Conservation (phyloP, 2,888 invertebrate genomes). For the Callosobruchus maculatus region DNA sequence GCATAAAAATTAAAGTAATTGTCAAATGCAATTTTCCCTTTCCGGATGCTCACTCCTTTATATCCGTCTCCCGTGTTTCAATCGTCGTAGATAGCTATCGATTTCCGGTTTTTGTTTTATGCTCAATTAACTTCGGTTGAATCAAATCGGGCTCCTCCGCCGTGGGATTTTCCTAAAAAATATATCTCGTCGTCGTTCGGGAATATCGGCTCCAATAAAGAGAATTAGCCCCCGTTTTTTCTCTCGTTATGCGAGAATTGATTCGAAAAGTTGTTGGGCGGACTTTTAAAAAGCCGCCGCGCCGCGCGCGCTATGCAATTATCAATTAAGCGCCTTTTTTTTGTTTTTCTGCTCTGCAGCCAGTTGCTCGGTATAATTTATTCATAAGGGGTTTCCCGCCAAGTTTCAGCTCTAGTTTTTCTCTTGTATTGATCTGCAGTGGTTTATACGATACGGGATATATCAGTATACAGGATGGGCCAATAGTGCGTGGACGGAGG, state of each 20-base stretch:
- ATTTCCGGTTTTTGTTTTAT: slow-evolving; percentile 3
- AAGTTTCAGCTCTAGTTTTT: neutral
- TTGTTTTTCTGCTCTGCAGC: neutral
- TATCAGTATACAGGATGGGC: neutral
- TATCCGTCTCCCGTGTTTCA: slow-evolving; percentile 1
- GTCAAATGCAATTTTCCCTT: slow-evolving; percentile 5
- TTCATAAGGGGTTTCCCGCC: neutral
- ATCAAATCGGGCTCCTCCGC: neutral
- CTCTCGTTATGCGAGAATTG: neutral
- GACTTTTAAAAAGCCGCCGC: neutral
- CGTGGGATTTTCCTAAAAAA: neutral
- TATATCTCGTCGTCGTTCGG: neutral
- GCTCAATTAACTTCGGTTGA: slow-evolving; percentile 3
- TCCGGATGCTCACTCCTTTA: neutral
- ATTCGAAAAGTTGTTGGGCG: neutral
- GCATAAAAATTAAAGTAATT: no score
- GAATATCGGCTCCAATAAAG: neutral
- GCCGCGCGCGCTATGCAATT: neutral
- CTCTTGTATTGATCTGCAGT: neutral
- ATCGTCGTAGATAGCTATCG: neutral
- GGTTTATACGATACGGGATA: neutral
- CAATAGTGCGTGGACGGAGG: no score
- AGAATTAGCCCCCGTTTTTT: neutral
- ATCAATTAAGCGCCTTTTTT: neutral
- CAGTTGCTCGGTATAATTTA: neutral